Evolutionary conservation across 2,888 invertebrate genomes (phyloP).

Genomic region (Cryptocheilus praepositus): DNA sequence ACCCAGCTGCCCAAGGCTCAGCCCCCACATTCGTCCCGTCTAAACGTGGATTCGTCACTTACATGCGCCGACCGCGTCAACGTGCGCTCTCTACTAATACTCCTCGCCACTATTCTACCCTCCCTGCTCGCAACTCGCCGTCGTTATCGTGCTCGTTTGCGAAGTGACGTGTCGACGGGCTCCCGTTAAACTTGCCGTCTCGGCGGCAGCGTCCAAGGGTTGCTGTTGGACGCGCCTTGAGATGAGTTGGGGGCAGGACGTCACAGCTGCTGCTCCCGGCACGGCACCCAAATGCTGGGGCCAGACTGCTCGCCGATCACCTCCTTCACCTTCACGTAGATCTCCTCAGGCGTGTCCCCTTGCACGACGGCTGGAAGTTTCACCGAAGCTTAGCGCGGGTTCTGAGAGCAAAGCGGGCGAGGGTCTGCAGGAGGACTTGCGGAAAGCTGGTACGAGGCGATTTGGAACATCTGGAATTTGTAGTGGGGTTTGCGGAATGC

Average conservation of each 20-base stretch:
- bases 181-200: constrained; percentile 66
- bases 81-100: constrained; percentile 21
- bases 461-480: too few species aligned
- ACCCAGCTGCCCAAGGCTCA: too few species aligned
- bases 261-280: constrained; percentile 95
- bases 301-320: constrained; percentile 97
- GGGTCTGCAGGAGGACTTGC: too few species aligned
- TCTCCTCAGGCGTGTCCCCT: constrained; percentile 98
- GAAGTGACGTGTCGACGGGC: not conserved
- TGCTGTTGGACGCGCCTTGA: constrained; percentile 57
- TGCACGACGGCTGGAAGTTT: constrained; percentile 89
- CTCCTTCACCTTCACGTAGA: constrained; percentile 95
- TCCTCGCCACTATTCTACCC: constrained; percentile 17
- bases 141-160: not conserved
- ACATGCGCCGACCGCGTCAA: not conserved
- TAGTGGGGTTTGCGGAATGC: too few species aligned
- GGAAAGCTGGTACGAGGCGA: too few species aligned
- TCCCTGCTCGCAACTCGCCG: constrained; percentile 37
- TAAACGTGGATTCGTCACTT: constrained; percentile 16
- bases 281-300: constrained; percentile 96
- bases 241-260: constrained; percentile 77
- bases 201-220: constrained; percentile 72
- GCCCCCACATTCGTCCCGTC: constrained; percentile 23
- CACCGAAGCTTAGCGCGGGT: constrained; percentile 1
- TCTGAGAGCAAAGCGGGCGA: too few species aligned